Base-by-base conservation (phyloP, 2,113 vertebrate species). In the Ellobius talpinus region DNA sequence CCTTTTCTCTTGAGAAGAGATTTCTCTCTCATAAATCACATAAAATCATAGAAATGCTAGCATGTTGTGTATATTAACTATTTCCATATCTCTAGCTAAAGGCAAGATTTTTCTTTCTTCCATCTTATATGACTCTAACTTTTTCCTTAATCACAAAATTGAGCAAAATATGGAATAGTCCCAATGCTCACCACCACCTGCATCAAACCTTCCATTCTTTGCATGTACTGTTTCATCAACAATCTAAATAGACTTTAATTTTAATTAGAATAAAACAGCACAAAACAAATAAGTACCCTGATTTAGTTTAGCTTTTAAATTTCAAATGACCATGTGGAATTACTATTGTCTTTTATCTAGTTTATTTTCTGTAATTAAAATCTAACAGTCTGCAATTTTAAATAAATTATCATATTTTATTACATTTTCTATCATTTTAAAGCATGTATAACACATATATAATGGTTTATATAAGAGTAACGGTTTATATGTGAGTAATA, bases 101-200 rank as follows among this genome's bases (percentile, higher is more conserved):
- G 6, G 11, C 19, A 84, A 11, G 89, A 79, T 73, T 93, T 81
- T 61, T 61, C 17, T 42, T 82, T 82, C 29, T 68, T 91, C 36
- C 1, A 31, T 73, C 39, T 39, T 81, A 0, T 82, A 23, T 17
- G 17, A 72, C 50, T 0, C 13, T 26, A 23, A 36, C 72, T 89
- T 39, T 47, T 42, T 84, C 52, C 33, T 87, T 70, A 90, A 21
- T 74, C 13, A 94, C 39, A 94, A 89, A 78, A 74, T 78, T 93
- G 55, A 8, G 74, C 77, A 39, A 89, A 92, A 61, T 66, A 14
- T 89, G 45, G 52, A 4, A 84, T 7, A 74, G 70, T 65, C 50
- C 87, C 45, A 93, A 24, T n/a, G 21, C 19, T 68, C 11, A 87
- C 5, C 5, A 33, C 36, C 17, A 86, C 45, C 31, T 89, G 2